phyloP scores from a whole-genome alignment of 2,113 vertebrate species.

The Cygnus atratus region DNA sequence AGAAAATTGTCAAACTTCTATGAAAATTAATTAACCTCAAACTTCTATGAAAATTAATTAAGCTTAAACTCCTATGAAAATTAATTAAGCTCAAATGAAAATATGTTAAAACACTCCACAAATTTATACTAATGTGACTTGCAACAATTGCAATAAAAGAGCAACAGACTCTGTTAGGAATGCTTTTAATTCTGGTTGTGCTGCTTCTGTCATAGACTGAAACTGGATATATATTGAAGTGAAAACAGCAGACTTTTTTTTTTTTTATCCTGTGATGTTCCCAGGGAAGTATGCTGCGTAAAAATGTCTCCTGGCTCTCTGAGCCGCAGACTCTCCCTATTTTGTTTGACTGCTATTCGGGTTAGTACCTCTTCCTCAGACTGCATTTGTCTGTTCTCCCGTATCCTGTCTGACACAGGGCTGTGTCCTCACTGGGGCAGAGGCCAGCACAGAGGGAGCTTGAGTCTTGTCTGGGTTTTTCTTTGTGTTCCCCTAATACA shows the following conservation, averaged over 20 bases:
- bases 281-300: not conserved
- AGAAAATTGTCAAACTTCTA: constrained; percentile 42
- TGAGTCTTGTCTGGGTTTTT: not conserved
- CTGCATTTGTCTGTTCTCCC: not conserved
- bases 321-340: not conserved
- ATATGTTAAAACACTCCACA: constrained; percentile 52
- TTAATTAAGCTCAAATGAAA: constrained; percentile 50
- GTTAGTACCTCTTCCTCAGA: not conserved
- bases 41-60: constrained; percentile 56
- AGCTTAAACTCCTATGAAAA: constrained; percentile 24
- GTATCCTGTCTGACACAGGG: not conserved
- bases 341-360: not conserved
- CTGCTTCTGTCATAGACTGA: not conserved
- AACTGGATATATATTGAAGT: not conserved
- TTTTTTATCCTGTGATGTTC: not conserved
- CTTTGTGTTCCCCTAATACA: not conserved
- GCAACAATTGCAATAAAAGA: constrained; percentile 37
- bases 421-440: not conserved
- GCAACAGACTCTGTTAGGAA: not conserved
- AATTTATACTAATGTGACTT: constrained; percentile 33
- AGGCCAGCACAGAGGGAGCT: not conserved
- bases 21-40: constrained; percentile 53
- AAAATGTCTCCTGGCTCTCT: constrained; percentile 28
- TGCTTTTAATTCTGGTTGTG: not conserved
- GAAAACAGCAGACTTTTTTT: not conserved